Conservation (phyloP, 2,888 invertebrate genomes). For the Drosophila austrosaltans region DNA sequence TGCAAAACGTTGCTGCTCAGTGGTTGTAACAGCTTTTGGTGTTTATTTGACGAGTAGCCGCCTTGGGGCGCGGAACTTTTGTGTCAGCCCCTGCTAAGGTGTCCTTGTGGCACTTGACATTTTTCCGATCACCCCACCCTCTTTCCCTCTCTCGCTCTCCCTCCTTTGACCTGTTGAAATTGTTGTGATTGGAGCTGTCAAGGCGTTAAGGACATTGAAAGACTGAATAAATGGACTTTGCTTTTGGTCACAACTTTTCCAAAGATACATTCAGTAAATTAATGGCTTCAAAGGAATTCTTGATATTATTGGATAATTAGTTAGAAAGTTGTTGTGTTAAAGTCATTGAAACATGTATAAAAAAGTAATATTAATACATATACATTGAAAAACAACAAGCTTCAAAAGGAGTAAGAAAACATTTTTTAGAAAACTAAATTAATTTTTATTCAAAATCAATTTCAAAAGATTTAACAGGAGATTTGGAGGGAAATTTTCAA, state of each 20-base stretch:
- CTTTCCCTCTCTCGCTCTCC: not conserved
- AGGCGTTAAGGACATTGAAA: not conserved
- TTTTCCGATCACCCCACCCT: constrained; percentile 21
- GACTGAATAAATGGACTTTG: not conserved
- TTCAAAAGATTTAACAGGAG: not conserved
- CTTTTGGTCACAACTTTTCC: too few relatives aligned
- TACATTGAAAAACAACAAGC: too few relatives aligned
- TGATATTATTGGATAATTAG: too few relatives aligned
- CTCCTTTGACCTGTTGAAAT: constrained; percentile 6
- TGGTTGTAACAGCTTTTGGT: constrained; percentile 36
- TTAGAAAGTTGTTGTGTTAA: too few relatives aligned
- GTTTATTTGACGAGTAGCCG: constrained; percentile 40
- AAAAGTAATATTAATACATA: too few relatives aligned
- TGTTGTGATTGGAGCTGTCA: not conserved
- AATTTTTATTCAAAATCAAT: not conserved
- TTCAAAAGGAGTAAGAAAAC: too few relatives aligned
- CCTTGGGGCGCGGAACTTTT: constrained; percentile 32
- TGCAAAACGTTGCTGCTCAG: constrained; percentile 20
- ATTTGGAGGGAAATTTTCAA: not conserved
- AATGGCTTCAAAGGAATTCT: too few relatives aligned
- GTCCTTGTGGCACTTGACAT: constrained; percentile 41
- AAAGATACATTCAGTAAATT: not conserved
- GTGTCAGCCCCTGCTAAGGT: constrained; percentile 16
- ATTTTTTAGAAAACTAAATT: not conserved
- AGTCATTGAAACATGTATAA: too few relatives aligned